These are phyloP conservation scores for Linyphia triangularis DNA, from an alignment of 2,888 invertebrate species.

Conservation along the genomic window DNA sequence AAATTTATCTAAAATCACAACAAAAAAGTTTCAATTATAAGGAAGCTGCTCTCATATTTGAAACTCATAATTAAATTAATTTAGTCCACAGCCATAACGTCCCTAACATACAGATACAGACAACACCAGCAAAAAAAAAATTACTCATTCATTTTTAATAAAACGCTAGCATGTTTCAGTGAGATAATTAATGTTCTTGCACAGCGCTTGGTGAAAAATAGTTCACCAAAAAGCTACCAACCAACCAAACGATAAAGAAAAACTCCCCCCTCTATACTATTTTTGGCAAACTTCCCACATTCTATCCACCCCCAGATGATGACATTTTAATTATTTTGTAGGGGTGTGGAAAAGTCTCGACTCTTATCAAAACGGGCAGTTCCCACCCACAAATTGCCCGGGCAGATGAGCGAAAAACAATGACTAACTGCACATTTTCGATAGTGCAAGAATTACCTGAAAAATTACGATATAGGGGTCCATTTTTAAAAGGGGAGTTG, in stretches of 20 bases:
- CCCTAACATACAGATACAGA: neutral
- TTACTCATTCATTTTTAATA: constrained; percentile 47
- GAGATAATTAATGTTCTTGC: constrained; percentile 56
- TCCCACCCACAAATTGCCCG: constrained; percentile 18
- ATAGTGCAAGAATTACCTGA: constrained; percentile 56
- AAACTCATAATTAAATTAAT: constrained; percentile 71
- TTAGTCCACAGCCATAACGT: constrained; percentile 37
- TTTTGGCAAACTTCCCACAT: constrained; percentile 55
- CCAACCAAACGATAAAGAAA: constrained; percentile 43
- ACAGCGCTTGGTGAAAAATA: constrained; percentile 39
- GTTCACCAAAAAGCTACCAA: constrained; percentile 49
- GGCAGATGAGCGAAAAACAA: constrained; percentile 60
- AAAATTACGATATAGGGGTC: constrained; percentile 55
- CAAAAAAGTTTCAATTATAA: constrained; percentile 56
- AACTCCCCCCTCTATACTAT: constrained; percentile 29
- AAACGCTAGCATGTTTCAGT: constrained; percentile 29
- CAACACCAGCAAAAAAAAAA: neutral
- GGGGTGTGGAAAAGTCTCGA: constrained; percentile 4
- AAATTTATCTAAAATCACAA: constrained; percentile 17
- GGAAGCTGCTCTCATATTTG: constrained; percentile 25
- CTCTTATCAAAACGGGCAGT: constrained; percentile 31
- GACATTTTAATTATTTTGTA: constrained; percentile 63
- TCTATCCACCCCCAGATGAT: constrained; percentile 8
- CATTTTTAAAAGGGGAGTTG: constrained; percentile 28
- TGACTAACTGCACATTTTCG: constrained; percentile 49